Evolutionary conservation across 1,140 invertebrate species (phyloP), one percentile per base, ranked within the genome.

Genomic region (Aphelenchoides fujianensis): DNA sequence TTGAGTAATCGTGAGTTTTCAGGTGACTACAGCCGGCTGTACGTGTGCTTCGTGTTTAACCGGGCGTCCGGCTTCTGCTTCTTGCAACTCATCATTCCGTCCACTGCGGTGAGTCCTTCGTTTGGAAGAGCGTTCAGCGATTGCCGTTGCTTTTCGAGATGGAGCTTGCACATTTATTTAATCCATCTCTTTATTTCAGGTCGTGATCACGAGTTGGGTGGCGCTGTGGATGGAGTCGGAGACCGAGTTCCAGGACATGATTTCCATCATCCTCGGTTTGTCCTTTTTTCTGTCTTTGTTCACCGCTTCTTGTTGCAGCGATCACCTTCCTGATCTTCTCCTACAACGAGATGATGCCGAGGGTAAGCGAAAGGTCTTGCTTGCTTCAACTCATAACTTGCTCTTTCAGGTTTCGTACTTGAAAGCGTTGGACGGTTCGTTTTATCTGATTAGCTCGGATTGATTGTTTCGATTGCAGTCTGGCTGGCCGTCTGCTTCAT

Each of bases 311-410:
- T n/a, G n/a, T n/a, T n/a, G n/a, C n/a, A n/a, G 96, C 94, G 82
- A 97, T 97, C 93, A 97, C 94, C 79, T 97, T 95, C 74, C 90
- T 97, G 77, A 96, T 97, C 92, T 97, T 94, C 75, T 95, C 92
- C 79, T 96, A 94, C 80, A 97, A 97, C 86, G 92, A 94, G 79
- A 92, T 94, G 77, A 89, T 97, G 85, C 95, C 95, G 80, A 41
- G 97, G 86, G 92, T 93, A 78, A 92, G 59, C 30, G n/a, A 61
- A n/a, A 48, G 23, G 41, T 48, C 23, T 48, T 48, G n/a, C n/a
- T n/a, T n/a, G n/a, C n/a, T 48, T 48, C 2, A 16, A 53, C 31
- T 16, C 57, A 74, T 12, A 1, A 70, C 69, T 69, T 71, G 36
- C n/a, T 34, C 16, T 70, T 70, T 54, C 16, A 70, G 53, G 2